These are phyloP conservation scores for Colius striatus DNA, from an alignment of 2,113 vertebrate species.

Conservation along the genomic window DNA sequence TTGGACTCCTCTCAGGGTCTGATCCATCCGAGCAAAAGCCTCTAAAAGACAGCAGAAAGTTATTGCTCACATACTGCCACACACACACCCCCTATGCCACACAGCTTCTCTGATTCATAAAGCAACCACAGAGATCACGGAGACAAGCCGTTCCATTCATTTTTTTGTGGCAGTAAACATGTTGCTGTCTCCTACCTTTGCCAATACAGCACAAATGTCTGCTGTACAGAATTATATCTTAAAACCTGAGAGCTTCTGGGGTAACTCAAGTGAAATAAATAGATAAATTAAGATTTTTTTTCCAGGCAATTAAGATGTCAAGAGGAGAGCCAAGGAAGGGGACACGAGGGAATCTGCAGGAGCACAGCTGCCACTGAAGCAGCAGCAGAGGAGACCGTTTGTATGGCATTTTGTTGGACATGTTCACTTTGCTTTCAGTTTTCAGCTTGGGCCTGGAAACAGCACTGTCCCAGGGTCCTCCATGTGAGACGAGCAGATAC, in stretches of 20 bases:
- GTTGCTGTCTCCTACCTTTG: background rate
- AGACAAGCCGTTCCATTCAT: fast-evolving
- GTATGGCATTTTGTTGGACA: fast-evolving
- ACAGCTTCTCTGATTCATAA: background rate
- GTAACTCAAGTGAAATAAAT: background rate
- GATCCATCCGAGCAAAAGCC: background rate
- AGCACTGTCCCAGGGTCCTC: background rate
- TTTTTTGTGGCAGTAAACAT: background rate
- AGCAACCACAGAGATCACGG: background rate
- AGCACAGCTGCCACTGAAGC: fast-evolving
- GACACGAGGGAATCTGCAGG: background rate
- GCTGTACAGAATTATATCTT: background rate
- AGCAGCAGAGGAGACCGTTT: fast-evolving
- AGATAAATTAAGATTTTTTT: background rate
- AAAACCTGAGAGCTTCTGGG: background rate
- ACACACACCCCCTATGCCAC: fast-evolving
- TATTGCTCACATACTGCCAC: background rate
- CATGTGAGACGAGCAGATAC: background rate
- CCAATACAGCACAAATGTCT: background rate
- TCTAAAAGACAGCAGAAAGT: background rate
- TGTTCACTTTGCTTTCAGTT: background rate
- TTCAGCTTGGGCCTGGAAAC: background rate
- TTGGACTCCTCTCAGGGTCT: background rate
- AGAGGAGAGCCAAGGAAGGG: background rate
- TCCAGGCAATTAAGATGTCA: background rate